Conservation (phyloP, 2,797 vertebrate species). For the Poeciliopsis turneri region DNA sequence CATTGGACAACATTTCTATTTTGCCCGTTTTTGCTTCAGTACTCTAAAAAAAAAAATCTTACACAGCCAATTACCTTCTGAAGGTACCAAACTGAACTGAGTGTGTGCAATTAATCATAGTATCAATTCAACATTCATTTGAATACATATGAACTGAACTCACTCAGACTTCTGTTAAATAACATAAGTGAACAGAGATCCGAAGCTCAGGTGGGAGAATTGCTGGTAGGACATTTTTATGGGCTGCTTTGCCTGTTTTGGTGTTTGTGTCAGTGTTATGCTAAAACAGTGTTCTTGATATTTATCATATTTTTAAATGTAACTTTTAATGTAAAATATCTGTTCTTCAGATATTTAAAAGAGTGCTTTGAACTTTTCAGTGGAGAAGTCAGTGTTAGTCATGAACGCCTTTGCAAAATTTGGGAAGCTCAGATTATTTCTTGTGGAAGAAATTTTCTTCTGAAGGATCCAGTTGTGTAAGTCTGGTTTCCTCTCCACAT, state of each 20-base stretch:
- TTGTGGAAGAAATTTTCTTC: too few species aligned
- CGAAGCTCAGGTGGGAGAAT: background rate
- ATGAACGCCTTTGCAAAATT: too few species aligned
- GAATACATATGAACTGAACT: background rate
- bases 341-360: too few species aligned
- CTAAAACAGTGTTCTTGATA: background rate
- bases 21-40: background rate
- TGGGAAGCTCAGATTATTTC: too few species aligned
- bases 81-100: background rate
- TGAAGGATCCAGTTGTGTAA: background rate
- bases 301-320: background rate
- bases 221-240: background rate
- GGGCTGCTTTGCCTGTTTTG: background rate
- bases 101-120: background rate
- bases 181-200: background rate
- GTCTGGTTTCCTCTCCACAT: background rate
- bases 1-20: background rate
- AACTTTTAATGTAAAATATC: too few species aligned
- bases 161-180: background rate
- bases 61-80: background rate
- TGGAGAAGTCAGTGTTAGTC: too few species aligned
- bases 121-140: background rate
- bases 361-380: too few species aligned
- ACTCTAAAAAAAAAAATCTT: background rate
- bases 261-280: background rate